These are phyloP conservation scores for Trachelus troglodyta DNA, from an alignment of 2,888 invertebrate species.

Conservation along the genomic window DNA sequence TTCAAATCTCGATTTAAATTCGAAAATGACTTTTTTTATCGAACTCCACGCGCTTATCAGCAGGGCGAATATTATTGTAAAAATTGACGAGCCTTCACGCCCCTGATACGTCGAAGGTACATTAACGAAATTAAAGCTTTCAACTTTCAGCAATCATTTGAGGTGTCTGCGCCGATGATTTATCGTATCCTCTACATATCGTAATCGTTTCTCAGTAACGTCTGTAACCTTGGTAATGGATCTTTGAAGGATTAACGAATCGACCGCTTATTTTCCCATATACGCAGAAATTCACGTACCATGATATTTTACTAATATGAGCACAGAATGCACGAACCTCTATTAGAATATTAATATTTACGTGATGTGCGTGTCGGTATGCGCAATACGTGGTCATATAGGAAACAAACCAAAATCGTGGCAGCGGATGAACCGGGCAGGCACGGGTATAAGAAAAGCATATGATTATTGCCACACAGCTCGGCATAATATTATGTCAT, in stretches of 20 bases:
- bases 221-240: not conserved
- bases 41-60: not conserved
- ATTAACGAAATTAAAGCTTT: slow-evolving; percentile 4
- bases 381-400: not conserved
- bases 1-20: not conserved
- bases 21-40: not conserved
- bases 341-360: not conserved
- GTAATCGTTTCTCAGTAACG: not conserved
- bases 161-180: not conserved
- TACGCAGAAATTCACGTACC: not conserved
- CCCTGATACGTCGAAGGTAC: not conserved
- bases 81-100: not conserved
- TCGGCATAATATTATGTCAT: slow-evolving; percentile 53
- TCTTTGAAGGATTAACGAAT: not conserved
- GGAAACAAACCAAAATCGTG: not conserved
- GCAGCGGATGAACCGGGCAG: not conserved
- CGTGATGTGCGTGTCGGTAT: not conserved
- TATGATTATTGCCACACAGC: slow-evolving; percentile 45
- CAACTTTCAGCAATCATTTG: not conserved
- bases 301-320: not conserved
- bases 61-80: not conserved
- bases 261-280: not conserved
- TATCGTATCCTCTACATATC: not conserved
- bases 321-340: not conserved
- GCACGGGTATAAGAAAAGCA: slow-evolving; percentile 22